Base-by-base conservation (phyloP, 2,113 vertebrate species). In the Callospermophilus lateralis region DNA sequence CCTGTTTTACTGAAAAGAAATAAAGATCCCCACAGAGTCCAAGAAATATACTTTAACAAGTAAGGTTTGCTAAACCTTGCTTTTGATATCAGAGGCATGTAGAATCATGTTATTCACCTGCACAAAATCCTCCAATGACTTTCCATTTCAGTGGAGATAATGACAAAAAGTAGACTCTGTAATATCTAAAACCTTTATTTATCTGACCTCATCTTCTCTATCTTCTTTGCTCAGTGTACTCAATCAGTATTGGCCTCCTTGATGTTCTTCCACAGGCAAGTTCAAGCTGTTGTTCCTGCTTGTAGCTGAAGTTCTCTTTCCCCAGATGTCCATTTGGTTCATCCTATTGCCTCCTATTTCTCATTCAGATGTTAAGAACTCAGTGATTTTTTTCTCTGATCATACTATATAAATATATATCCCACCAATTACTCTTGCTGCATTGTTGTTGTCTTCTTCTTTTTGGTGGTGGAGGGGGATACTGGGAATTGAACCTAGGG, bases 1-100 rank as follows among this genome's bases (percentile, higher is more conserved):
- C 24, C 6, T 61, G 51, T 68, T 93, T 80, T 61, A 85, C 22
- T 93, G 37, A 73, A 78, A 89, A 67, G 24, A 84, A 61, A 11
- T 45, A 84, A 37, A 73, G 15, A 68, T 51, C 30, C 4, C 22
- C 32, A 76, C 15, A 70, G 28, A 90, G 32, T 30, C 26, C 70
- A 26, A 15, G 1, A 86, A 65, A 67, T 81, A 15, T 17, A 0
- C 42, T n/a, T 63, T 45, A 74, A 61, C 26, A 65, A 24, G 16
- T 17, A 91, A 73, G 28, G 17, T 92, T 84, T 73, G 20, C 42
- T 73, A 68, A 55, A 37, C 42, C 32, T 93, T 86, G 6, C 32
- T 83, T 51, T 90, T 81, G 63, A 37, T 26, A 45, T 72, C 39
- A n/a, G 12, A 24, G n/a, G 2, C 67, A 72, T 55, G 24, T 53